Evolutionary conservation across 2,888 invertebrate species (phyloP).

Genomic region (Synanthedon andrenaeformis): DNA sequence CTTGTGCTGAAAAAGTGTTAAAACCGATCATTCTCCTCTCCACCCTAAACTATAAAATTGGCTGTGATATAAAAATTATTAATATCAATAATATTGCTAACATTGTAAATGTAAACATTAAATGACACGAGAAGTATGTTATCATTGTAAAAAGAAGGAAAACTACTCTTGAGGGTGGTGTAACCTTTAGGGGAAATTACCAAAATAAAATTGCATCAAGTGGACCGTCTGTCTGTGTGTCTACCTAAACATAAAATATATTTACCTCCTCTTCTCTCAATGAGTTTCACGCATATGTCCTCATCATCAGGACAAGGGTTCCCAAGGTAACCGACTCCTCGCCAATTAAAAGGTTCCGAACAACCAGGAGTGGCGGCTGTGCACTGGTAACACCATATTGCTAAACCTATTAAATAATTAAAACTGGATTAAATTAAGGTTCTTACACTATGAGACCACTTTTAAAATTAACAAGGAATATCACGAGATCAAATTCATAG

Average conservation of each 20-base stretch:
- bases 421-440: background rate
- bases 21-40: too few relatives aligned
- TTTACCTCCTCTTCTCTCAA: conserved; percentile 86
- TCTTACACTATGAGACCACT: too few relatives aligned
- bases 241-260: background rate
- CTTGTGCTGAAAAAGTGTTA: conserved; percentile 71
- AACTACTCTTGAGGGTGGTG: too few relatives aligned
- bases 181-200: too few relatives aligned
- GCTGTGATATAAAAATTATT: too few relatives aligned
- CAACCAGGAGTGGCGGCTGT: conserved; percentile 92
- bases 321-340: conserved; percentile 77
- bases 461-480: too few relatives aligned
- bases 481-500: too few relatives aligned
- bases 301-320: conserved; percentile 84
- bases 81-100: too few relatives aligned
- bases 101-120: too few relatives aligned
- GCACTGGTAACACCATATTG: conserved; percentile 90
- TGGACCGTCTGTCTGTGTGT: too few relatives aligned
- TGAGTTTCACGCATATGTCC: conserved; percentile 91
- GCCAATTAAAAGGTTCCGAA: conserved; percentile 86
- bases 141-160: too few relatives aligned
- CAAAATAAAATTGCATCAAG: too few relatives aligned
- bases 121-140: background rate
- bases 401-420: conserved; percentile 49
- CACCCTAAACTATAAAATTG: background rate